These are phyloP conservation scores for Pemphredon lugubris DNA, from an alignment of 2,888 invertebrate genomes.

Conservation along the genomic window DNA sequence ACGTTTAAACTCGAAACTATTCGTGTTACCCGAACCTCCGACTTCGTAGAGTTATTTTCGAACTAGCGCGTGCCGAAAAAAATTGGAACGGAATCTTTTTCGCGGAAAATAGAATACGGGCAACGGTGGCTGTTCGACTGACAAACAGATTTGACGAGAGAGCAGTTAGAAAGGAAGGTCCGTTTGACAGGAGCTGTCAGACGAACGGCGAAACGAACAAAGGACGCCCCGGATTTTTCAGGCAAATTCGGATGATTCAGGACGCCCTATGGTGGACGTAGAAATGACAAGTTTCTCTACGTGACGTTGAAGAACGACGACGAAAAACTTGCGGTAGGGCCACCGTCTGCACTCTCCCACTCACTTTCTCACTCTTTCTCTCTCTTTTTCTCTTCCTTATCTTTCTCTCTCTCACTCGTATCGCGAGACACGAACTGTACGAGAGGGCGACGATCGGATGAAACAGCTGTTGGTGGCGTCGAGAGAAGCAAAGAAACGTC, in stretches of 20 bases:
- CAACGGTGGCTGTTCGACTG: slow-evolving; percentile 38
- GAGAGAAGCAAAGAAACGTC: slow-evolving; percentile 67
- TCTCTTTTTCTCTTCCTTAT: slow-evolving; percentile 38
- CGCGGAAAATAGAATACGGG: slow-evolving; percentile 16
- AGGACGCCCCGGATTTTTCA: slow-evolving; percentile 58
- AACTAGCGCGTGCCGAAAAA: slow-evolving; percentile 23
- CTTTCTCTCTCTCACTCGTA: slow-evolving; percentile 36
- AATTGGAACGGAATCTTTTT: slow-evolving; percentile 19
- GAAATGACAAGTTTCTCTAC: slow-evolving; percentile 48
- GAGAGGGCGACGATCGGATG: slow-evolving; percentile 69
- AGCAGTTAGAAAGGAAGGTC: slow-evolving; percentile 50
- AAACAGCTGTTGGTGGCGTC: slow-evolving; percentile 70
- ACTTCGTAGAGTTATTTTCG: slow-evolving; percentile 26
- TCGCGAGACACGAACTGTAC: slow-evolving; percentile 47
- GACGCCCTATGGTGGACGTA: slow-evolving; percentile 43
- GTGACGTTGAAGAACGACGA: slow-evolving; percentile 48
- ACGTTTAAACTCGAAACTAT: background rate
- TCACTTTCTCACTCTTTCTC: slow-evolving; percentile 29
- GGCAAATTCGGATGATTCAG: slow-evolving; percentile 30
- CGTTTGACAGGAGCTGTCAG: slow-evolving; percentile 71
- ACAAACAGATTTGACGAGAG: slow-evolving; percentile 42
- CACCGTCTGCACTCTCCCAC: slow-evolving; percentile 46
- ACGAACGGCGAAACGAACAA: slow-evolving; percentile 58
- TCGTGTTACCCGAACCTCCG: background rate
- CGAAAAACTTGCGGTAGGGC: slow-evolving; percentile 58